Evolutionary conservation across 2,888 invertebrate genomes (phyloP), one percentile per base, ranked within the genome.

Genomic region (Mythimna pallens): DNA sequence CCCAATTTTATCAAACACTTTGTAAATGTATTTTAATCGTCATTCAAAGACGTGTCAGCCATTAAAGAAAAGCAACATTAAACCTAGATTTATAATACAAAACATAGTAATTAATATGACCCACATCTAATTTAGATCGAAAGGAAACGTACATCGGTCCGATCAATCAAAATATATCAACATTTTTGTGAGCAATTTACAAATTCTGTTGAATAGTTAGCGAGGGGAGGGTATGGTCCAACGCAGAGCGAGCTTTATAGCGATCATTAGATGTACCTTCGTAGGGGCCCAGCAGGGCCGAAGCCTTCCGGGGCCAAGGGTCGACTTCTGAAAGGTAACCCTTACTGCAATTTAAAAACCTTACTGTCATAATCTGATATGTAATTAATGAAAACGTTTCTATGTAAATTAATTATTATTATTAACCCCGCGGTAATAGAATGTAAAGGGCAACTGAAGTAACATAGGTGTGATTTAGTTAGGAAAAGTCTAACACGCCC

Each of bases 131-230:
- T 80, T 74, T 62, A 66, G 20, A 71, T 73, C 61, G 58, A 76
- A 74, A 81, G 67, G 73, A 77, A 85, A 79, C 73, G 52, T 43
- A 68, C 30, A 78, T 75, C 62, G 25, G 74, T 68, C 70, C 82
- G 62, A 88, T 90, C 89, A 86, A 89, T 89, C 90, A 87, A 85
- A 80, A 58, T 74, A 70, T 81, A 71, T 76, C 70, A 73, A 83
- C 78, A 80, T 86, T 86, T 78, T 86, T 87, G 80, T 70, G 64
- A 76, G 69, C 81, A 78, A 87, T 86, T 87, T 87, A 78, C 82
- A 66, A 84, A 87, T 86, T 82, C 82, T 73, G 50, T 74, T 67
- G 70, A 80, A 80, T 85, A 66, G 65, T 73, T 72, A 74, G 74
- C 63, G 59, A 7, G 8, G 52, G 76, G 9, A 50, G 34, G 78